Percentiles rank a stretch among this genome's conserved stretches.
Conservation (phyloP, 2,888 invertebrate genomes). For the Hofmannophila pseudospretella region DNA sequence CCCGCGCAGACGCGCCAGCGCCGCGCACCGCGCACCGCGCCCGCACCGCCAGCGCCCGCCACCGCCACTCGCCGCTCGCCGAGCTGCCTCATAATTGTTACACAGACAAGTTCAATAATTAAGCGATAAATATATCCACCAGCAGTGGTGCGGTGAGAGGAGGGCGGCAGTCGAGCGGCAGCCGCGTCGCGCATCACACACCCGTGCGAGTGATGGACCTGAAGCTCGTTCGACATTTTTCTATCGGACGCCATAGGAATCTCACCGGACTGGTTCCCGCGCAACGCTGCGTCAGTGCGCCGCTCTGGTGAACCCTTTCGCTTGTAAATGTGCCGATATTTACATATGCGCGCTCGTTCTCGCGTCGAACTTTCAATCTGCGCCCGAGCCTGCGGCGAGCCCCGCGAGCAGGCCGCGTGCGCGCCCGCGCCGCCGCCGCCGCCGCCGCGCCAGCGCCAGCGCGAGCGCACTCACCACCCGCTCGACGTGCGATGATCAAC, state of each 20-base stretch:
- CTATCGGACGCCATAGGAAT: constrained; percentile 79
- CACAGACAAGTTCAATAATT: constrained; percentile 74
- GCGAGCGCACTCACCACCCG: constrained; percentile 56
- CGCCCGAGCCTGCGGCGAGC: constrained; percentile 53
- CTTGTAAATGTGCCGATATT: constrained; percentile 79
- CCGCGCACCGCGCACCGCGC: constrained; percentile 46
- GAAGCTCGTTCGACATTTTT: constrained; percentile 77
- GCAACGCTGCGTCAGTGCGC: constrained; percentile 75
- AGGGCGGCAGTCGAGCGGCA: constrained; percentile 72
- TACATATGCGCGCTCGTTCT: constrained; percentile 76
- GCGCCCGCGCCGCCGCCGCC: constrained; percentile 32
- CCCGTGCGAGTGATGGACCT: constrained; percentile 64
- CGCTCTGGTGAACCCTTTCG: constrained; percentile 78
- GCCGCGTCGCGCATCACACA: constrained; percentile 70
- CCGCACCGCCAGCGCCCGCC: constrained; percentile 65
- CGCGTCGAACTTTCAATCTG: constrained; percentile 76
- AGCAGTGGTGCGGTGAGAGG: constrained; percentile 64
- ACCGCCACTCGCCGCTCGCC: constrained; percentile 47
- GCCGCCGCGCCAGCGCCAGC: constrained; percentile 30
- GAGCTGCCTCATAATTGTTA: constrained; percentile 69
- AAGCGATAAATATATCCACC: constrained; percentile 75
- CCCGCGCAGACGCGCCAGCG: constrained; percentile 64
- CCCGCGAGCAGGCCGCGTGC: constrained; percentile 43
- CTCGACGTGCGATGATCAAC: constrained; percentile 69
- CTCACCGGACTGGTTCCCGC: constrained; percentile 81